Evolutionary conservation across 2,888 invertebrate genomes (phyloP), one percentile per base, ranked within the genome.

Genomic region (Ischnus inquisitorius): DNA sequence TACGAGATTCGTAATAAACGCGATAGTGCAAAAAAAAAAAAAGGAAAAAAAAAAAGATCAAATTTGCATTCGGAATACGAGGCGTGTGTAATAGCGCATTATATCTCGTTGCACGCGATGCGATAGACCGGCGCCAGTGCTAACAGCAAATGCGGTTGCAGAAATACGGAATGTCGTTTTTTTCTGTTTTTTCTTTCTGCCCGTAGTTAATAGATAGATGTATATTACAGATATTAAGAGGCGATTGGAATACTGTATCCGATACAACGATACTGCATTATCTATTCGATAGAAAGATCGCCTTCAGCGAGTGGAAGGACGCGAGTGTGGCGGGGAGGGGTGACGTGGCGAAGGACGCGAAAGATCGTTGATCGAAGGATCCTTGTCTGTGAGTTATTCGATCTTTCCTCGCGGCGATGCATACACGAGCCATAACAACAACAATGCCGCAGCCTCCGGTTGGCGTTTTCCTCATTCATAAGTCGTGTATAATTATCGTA

Each of bases 311-410:
- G 60, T 25, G n/a, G 60, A 79, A 79, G 67, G 67, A 74, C 72
- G 79, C 28, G 72, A 74, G 57, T 14, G 28, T 4, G 34, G 34
- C 5, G 8, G 34, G 1, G 34, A 8, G 34, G 34, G 34, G 1
- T 34, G 34, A 8, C 8, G 39, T 41, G 12, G 22, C 48, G 74
- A 80, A 80, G 75, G 80, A 75, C 75, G 68, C 68, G 39, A 75
- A 75, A 67, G 75, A 80, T 80, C 74, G 80, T 80, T 75, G 67
- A 80, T 80, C 75, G 74, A 75, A 80, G 48, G 65, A 57, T 79
- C 74, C 46, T 68, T 57, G 28, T 46, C 28, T 46, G 65, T 28
- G 57, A 57, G 43, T 57, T 67, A 46, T 60, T 28, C 67, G 46
- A 67, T 74, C 22, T 68, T 68, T 71, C 34, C 41, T 71, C 54